Base-by-base conservation (phyloP, 2,113 vertebrate genomes). In the Ceuthmochares aereus region DNA sequence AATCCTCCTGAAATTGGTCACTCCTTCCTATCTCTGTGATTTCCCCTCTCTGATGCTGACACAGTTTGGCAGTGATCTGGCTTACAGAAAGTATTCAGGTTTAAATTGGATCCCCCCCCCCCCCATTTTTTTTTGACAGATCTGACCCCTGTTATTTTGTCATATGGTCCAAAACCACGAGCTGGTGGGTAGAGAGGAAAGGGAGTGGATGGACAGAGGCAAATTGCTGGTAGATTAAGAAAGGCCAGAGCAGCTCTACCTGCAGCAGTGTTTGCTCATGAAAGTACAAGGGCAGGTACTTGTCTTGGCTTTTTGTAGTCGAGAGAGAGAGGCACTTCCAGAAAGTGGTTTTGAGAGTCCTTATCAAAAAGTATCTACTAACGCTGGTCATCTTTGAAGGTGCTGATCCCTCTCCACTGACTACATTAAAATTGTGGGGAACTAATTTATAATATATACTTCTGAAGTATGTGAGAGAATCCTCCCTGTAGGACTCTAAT, bases 1-100 rank as follows among this genome's bases (percentile, higher is more conserved):
- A 2, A 25, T 15, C 51, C 4, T 32, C 4, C 23, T 66, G 55
- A 30, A 75, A 30, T 0, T 27, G 4, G 10, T 43, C 21, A 1
- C 32, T 78, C 19, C 47, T 78, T 81, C 45, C 34, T 40, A 6
- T 11, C 23, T 36, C 14, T 36, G 15, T 56, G 29, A 45, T 72
- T 80, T 40, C 23, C 5, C 3, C 22, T 27, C 22, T 27, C 26
- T 58, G 29, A 30, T 49, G 36, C 40, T 72, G 69, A 29, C 40
- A 62, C 21, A 26, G 29, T 3, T 22, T 56, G 4, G 20, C 22
- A 29, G 30, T 34, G n/a, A 25, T 72, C 7, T 23, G 30, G 15
- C 43, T 85, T 63, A 37, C 6, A 20, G 34, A 37, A 59, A 18
- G 4, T 6, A 42, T 83, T 88, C 7, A 5, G 12, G 4, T 37